phyloP scores from a whole-genome alignment of 2,888 invertebrate species.

The Parnassius glacialis region DNA sequence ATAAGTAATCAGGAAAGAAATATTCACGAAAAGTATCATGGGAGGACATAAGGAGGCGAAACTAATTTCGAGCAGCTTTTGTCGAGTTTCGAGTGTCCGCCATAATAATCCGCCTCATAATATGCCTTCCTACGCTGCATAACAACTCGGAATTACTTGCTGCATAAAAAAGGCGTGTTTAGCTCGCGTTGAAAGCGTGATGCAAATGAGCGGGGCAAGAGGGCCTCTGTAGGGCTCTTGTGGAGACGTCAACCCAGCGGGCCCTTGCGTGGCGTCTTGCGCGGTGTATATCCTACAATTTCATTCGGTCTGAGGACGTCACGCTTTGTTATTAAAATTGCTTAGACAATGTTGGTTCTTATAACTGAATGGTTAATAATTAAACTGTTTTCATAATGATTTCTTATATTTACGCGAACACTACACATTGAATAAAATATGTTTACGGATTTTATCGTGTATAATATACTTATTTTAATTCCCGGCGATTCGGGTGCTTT shows the following conservation, averaged over 20 bases:
- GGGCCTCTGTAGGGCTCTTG: conserved; percentile 36
- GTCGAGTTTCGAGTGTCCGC: conserved; percentile 23
- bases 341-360: conserved; percentile 1
- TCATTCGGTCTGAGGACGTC: conserved; percentile 8
- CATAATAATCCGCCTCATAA: conserved; percentile 25
- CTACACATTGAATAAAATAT: no score
- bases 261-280: conserved; percentile 23
- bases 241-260: conserved; percentile 38
- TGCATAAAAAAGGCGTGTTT: conserved; percentile 35
- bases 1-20: not conserved
- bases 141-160: conserved; percentile 31
- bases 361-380: not conserved
- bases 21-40: not conserved
- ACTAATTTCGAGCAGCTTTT: conserved; percentile 23
- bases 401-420: no score
- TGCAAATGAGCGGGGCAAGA: conserved; percentile 35
- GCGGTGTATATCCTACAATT: conserved; percentile 12
- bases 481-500: no score
- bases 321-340: conserved; percentile 4
- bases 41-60: not conserved
- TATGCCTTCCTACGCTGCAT: conserved; percentile 23
- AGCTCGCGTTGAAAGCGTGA: conserved; percentile 33
- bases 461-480: no score
- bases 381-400: not conserved
- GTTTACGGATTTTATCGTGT: no score